Evolutionary conservation across 2,888 invertebrate genomes (phyloP), one percentile per base, ranked within the genome.

Genomic region (Polydrusus cervinus): DNA sequence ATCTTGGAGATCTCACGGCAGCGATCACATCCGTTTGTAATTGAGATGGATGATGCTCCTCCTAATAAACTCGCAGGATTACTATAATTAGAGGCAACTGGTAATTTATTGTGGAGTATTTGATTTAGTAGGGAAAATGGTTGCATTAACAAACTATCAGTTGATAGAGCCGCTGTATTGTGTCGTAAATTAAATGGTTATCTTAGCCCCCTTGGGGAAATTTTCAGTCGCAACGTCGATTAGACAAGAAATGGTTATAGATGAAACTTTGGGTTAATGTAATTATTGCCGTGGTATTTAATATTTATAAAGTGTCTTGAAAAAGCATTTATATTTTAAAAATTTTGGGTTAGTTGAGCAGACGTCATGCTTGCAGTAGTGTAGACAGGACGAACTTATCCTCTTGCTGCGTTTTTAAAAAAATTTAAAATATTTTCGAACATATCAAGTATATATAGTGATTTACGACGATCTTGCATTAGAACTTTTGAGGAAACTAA

Each of bases 11-110:
- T 71, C 71, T 75, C 75, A 74, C 76, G 76, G 73, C 70, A 69
- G 45, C 76, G 76, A 76, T 74, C 73, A 76, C 76, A 70, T 73
- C 70, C 76, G 74, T 70, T 74, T 74, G 73, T 76, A 76, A 76
- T 76, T 76, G 76, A 74, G 76, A 76, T 76, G 53, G 76, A 76
- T 76, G 76, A 76, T 76, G 66, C 66, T 70, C 40, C 57, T 69
- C 62, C 72, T 76, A 72, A 76, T 76, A 76, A 76, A 76, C 76
- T 47, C 67, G 67, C 64, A 49, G 64, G 72, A 72, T 76, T 69
- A 68, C 72, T 64, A 76, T 76, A 76, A 72, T 76, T 76, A 72
- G 65, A 76, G 72, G 64, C 71, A 72, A 72, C 72, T 69, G 68
- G 68, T 64, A 76, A 76, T 76, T 76, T 76, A 76, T 76, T 76